A percentile compares a stretch with the other conserved stretches of the same genome.
Evolutionary conservation across 2,888 invertebrate genomes (phyloP).

Genomic region (Leptopterna dolabrata): DNA sequence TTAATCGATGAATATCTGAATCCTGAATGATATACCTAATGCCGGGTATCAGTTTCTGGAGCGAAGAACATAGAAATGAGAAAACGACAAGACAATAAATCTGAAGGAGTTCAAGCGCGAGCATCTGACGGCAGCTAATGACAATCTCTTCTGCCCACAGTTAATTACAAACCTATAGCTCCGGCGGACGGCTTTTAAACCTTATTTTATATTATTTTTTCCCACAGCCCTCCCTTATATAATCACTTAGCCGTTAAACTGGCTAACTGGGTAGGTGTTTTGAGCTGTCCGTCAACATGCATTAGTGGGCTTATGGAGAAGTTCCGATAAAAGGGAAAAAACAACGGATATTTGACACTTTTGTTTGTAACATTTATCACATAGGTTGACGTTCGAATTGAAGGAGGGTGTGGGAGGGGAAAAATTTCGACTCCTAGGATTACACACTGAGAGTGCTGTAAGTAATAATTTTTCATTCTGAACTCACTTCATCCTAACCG

Average conservation of each 20-base stretch:
- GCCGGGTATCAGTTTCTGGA: neutral
- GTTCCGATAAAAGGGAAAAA: neutral
- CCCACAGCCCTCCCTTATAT: neutral
- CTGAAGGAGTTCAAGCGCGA: neutral
- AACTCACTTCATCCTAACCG: neutral
- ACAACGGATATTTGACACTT: neutral
- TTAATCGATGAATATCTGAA: neutral
- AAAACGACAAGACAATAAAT: neutral
- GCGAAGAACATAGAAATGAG: neutral
- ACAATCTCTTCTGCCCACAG: slow-evolving; percentile 3
- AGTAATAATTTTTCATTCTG: neutral
- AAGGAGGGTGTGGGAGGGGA: neutral
- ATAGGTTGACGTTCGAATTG: neutral
- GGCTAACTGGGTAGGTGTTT: neutral
- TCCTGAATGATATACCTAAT: neutral
- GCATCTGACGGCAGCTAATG: slow-evolving; percentile 5
- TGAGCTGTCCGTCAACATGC: neutral
- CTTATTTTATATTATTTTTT: neutral
- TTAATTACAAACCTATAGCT: slow-evolving; percentile 3
- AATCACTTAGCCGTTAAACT: neutral
- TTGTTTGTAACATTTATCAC: neutral
- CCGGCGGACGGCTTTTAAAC: neutral
- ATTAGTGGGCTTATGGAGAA: neutral
- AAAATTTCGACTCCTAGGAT: neutral
- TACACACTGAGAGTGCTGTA: neutral